Conservation (phyloP, 2,113 vertebrate species). For the Nycticryphes semicollaris region DNA sequence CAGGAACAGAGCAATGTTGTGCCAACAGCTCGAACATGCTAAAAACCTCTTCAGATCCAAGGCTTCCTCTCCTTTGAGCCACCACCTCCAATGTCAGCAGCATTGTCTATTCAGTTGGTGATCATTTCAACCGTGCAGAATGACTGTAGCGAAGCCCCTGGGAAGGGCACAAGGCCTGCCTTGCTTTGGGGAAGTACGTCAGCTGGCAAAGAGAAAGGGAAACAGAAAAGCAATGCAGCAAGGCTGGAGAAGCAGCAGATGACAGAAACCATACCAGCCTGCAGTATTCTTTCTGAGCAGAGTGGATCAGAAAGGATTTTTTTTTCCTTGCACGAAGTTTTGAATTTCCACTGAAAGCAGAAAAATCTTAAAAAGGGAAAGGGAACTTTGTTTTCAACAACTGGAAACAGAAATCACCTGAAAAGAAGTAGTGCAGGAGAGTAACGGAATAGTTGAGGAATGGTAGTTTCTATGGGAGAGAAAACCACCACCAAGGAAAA, state of each 20-base stretch:
- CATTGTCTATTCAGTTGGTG: not conserved
- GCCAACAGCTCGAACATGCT: not conserved
- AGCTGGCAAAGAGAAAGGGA: not conserved
- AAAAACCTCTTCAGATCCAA: not conserved
- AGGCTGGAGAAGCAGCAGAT: not conserved
- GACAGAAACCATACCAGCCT: not conserved
- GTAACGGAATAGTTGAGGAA: not conserved
- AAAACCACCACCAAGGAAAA: not conserved
- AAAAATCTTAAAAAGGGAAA: not conserved
- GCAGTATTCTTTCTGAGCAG: not conserved
- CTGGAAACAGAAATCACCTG: not conserved
- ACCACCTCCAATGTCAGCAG: not conserved
- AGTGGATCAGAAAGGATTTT: not conserved
- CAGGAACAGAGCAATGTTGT: too few relatives aligned
- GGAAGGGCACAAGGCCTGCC: not conserved
- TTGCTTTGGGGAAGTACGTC: not conserved
- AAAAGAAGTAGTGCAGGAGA: not conserved
- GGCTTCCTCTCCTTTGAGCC: not conserved
- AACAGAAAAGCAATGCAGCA: not conserved
- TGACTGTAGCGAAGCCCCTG: not conserved
- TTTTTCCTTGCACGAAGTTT: not conserved
- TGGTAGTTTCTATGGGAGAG: not conserved
- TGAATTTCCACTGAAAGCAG: not conserved
- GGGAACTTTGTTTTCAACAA: not conserved
- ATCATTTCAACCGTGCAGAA: not conserved